Conservation (phyloP, 2,113 vertebrate species). For the Alces alces region DNA sequence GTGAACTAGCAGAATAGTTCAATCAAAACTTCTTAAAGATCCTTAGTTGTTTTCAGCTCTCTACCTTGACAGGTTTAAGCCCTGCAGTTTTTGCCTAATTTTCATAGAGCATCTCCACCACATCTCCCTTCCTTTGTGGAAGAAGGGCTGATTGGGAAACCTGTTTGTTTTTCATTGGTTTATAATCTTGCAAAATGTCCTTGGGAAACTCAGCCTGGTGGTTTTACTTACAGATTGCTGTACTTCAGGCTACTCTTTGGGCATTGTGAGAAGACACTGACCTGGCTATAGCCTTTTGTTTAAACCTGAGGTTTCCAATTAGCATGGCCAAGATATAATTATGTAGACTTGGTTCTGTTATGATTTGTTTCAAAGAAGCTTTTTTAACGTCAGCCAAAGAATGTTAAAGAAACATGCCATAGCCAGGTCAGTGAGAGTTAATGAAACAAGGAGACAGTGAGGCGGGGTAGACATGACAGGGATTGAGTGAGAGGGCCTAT, state of each 20-base stretch:
- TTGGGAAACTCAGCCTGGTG: background rate
- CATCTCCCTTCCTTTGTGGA: background rate
- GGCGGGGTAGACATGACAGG: no score
- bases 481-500: fast-evolving
- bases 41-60: background rate
- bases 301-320: background rate
- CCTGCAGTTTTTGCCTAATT: background rate
- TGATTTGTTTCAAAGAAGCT: background rate
- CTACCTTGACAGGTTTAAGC: background rate
- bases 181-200: background rate
- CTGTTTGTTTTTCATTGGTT: background rate
- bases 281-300: background rate
- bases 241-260: background rate
- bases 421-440: background rate
- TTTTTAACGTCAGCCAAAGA: background rate
- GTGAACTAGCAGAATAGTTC: background rate
- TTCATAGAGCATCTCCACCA: background rate
- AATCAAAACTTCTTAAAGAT: background rate
- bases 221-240: background rate
- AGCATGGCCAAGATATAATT: background rate
- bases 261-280: background rate
- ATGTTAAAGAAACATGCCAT: background rate
- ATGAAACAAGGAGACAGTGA: background rate
- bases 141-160: background rate
- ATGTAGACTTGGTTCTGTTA: background rate